These are phyloP conservation scores for Andrena camellia DNA, from an alignment of 2,888 invertebrate genomes.

Conservation along the genomic window DNA sequence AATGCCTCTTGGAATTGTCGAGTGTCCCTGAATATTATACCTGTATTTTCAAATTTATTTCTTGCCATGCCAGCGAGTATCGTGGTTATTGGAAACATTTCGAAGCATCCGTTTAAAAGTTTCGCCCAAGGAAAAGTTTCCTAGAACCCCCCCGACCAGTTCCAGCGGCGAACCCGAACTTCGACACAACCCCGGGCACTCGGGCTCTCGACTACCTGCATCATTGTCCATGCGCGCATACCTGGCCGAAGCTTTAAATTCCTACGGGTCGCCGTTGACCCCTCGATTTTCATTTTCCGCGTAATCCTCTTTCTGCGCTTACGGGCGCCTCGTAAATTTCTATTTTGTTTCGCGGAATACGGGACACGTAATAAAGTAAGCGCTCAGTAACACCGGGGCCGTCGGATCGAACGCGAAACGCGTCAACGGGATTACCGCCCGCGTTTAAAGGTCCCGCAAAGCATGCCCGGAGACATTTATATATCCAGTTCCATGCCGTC, in stretches of 20 bases:
- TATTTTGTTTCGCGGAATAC: background rate
- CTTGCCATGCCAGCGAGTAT: background rate
- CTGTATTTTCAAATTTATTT: too few species aligned
- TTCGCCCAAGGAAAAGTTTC: background rate
- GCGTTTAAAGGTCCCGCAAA: background rate
- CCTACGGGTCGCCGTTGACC: background rate
- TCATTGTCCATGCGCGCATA: slow-evolving; percentile 40
- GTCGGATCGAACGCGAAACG: background rate
- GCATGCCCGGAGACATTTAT: background rate
- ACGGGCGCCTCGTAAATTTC: background rate
- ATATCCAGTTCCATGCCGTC: background rate
- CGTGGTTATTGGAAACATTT: background rate
- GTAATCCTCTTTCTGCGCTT: background rate
- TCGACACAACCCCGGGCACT: slow-evolving; percentile 21
- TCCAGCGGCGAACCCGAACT: background rate
- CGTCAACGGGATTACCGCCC: background rate
- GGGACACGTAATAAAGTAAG: background rate
- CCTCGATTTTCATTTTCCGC: slow-evolving; percentile 15
- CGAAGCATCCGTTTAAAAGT: background rate
- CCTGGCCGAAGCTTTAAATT: slow-evolving; percentile 38
- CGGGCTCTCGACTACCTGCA: slow-evolving; percentile 42
- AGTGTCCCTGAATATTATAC: too few species aligned
- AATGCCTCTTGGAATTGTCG: too few species aligned
- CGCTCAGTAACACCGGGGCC: background rate
- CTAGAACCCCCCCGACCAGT: background rate